Evolutionary conservation across 2,888 invertebrate species (phyloP).

Genomic region (Pharmacophagus antenor): DNA sequence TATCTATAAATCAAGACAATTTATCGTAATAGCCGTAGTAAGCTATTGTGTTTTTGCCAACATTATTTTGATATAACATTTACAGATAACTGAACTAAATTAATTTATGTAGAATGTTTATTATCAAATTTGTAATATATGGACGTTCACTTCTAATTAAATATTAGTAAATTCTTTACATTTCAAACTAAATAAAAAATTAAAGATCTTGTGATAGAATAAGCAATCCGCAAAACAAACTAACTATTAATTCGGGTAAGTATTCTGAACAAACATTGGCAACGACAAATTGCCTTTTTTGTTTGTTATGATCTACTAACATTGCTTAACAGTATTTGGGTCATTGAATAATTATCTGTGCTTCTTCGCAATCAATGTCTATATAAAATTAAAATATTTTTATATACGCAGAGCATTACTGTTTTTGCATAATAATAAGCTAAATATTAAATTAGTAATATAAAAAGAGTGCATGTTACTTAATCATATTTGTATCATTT

Average conservation of each 20-base stretch:
- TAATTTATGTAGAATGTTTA: neutral
- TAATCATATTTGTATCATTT: neutral
- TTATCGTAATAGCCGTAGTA: neutral
- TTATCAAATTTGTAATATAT: neutral
- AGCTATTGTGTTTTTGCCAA: neutral
- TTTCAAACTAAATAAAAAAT: neutral
- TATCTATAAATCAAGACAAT: neutral
- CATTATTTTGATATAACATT: neutral
- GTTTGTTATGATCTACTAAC: slow-evolving; percentile 14
- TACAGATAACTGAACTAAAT: neutral
- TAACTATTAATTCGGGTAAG: slow-evolving; percentile 5
- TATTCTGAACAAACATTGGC: slow-evolving; percentile 10
- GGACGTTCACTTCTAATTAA: neutral
- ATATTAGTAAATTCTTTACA: neutral
- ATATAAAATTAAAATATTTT: no score
- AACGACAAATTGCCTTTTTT: slow-evolving; percentile 17
- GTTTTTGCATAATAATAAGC: no score
- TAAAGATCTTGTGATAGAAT: neutral
- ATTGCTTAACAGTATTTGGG: slow-evolving; percentile 18
- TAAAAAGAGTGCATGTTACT: neutral
- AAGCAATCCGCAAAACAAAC: neutral
- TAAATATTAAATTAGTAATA: no score
- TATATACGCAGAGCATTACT: no score
- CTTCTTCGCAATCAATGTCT: neutral
- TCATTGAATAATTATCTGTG: slow-evolving; percentile 7